Conservation (phyloP, 2,797 vertebrate species). For the Vipera ursinii region DNA sequence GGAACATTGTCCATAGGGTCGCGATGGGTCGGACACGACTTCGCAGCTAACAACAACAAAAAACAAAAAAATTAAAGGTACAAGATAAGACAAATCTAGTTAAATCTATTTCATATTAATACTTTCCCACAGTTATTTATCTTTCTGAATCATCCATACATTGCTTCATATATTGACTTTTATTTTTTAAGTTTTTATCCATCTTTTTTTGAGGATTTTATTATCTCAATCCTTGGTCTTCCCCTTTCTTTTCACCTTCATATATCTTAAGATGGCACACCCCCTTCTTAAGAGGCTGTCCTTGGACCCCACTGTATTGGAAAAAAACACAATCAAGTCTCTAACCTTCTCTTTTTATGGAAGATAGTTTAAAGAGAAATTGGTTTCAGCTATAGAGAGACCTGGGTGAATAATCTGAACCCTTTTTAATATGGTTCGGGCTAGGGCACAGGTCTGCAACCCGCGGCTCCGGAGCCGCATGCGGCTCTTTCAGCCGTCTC, state of each 20-base stretch:
- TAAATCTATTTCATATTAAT: neutral
- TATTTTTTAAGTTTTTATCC: neutral
- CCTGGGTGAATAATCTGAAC: neutral
- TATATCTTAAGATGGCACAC: neutral
- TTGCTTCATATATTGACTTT: neutral
- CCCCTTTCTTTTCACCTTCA: neutral
- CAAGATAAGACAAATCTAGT: neutral
- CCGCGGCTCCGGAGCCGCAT: too few species aligned
- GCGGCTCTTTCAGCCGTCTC: too few species aligned
- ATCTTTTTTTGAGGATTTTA: neutral
- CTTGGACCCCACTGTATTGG: neutral
- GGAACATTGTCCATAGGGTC: too few species aligned
- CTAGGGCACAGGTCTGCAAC: too few species aligned
- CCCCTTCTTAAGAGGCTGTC: neutral
- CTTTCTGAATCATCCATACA: neutral
- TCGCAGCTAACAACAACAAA: too few species aligned
- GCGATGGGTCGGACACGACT: too few species aligned
- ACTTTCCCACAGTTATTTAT: neutral
- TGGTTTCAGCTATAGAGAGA: neutral
- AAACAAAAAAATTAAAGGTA: neutral
- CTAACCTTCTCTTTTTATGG: neutral
- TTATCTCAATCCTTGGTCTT: neutral
- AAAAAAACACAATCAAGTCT: neutral
- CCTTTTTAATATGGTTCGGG: neutral
- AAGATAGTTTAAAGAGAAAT: neutral